These are phyloP conservation scores for Sakesphorus luctuosus DNA, from an alignment of 2,113 vertebrate genomes.

Conservation along the genomic window DNA sequence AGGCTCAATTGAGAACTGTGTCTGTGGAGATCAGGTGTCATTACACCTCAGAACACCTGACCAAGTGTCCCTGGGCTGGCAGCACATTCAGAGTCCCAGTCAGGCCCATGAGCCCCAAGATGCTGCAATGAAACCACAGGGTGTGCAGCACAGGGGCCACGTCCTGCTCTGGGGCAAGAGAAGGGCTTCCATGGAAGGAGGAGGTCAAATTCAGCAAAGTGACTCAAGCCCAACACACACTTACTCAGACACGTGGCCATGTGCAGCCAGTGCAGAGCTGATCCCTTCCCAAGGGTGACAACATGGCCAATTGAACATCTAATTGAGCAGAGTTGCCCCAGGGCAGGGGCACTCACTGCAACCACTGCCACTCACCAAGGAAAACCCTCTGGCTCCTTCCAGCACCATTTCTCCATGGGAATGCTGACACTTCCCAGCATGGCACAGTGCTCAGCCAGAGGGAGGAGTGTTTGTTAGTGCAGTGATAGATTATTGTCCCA, in stretches of 20 bases:
- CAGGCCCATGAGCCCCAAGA: neutral
- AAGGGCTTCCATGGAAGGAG: neutral
- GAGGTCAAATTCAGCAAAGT: neutral
- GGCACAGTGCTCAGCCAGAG: neutral
- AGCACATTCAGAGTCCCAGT: neutral
- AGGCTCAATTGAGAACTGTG: no score
- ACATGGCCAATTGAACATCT: neutral
- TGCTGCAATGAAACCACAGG: neutral
- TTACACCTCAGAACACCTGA: neutral
- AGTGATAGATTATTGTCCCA: neutral
- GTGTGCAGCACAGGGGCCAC: no score
- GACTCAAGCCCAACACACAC: neutral
- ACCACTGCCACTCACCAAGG: neutral
- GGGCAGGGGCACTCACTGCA: neutral
- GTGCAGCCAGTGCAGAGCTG: neutral
- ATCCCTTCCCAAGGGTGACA: neutral
- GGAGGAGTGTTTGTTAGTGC: neutral
- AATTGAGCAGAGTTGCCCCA: neutral
- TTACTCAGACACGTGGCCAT: accelerated
- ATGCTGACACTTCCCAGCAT: neutral
- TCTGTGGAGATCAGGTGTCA: no score
- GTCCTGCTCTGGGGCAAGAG: neutral
- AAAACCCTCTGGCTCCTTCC: neutral
- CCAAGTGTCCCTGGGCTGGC: neutral
- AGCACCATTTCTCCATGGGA: neutral